Evolutionary conservation across 2,797 vertebrate species (phyloP).

Genomic region (Pogonophryne albipinna): DNA sequence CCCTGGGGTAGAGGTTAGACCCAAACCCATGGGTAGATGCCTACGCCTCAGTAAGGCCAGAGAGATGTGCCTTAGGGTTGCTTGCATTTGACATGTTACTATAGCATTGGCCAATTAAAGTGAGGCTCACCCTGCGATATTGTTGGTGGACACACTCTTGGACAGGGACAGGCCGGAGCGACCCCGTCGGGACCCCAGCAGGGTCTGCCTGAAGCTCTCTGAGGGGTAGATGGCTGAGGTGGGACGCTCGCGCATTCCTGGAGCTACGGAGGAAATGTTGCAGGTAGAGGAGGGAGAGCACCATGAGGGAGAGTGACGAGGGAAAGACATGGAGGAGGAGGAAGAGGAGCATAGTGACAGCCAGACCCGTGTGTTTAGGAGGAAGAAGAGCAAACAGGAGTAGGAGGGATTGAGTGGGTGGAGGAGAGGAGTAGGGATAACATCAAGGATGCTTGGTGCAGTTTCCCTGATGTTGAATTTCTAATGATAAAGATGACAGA

Average conservation of each 20-base stretch:
- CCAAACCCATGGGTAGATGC: neutral
- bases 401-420: no score
- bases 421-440: neutral
- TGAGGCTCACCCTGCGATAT: constrained; percentile 90
- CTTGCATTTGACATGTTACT: neutral
- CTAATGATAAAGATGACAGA: no score
- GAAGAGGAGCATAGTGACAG: neutral
- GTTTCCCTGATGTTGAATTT: no score
- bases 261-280: constrained; percentile 70
- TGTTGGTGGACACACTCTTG: constrained; percentile 95
- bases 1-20: neutral
- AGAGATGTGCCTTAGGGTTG: neutral
- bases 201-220: constrained; percentile 89
- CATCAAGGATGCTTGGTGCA: no score
- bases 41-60: no score
- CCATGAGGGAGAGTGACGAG: neutral
- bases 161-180: constrained; percentile 90
- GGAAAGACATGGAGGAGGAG: neutral
- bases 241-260: constrained; percentile 88
- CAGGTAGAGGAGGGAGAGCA: neutral
- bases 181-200: constrained; percentile 89
- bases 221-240: constrained; percentile 93
- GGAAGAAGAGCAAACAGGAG: no score
- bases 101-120: neutral
- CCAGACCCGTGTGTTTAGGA: no score